Conservation (phyloP, 2,113 vertebrate species). For the Phyllopteryx taeniolatus region DNA sequence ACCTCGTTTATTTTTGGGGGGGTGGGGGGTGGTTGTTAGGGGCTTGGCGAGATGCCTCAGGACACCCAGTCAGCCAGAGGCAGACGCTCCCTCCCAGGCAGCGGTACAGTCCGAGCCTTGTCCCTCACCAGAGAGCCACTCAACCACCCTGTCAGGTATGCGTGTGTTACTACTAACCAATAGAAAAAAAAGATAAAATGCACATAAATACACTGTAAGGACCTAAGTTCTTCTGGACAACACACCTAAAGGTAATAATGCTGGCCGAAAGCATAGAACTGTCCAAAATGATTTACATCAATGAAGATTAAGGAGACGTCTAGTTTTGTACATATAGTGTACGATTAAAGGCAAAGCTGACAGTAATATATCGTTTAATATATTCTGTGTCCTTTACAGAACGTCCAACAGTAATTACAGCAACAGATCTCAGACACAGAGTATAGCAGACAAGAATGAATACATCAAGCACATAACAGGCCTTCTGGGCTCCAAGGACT, state of each 20-base stretch:
- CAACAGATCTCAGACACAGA: slow-evolving; percentile 71
- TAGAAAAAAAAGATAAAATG: background rate
- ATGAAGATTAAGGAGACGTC: background rate
- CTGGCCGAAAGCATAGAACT: background rate
- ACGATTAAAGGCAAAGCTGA: background rate
- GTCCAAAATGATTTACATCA: background rate
- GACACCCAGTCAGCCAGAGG: slow-evolving; percentile 85
- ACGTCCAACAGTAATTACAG: slow-evolving; percentile 65
- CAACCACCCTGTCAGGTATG: slow-evolving; percentile 75
- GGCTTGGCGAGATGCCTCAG: slow-evolving; percentile 84
- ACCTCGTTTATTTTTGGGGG: too few relatives aligned
- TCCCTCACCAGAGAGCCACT: slow-evolving; percentile 81
- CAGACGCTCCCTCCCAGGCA: slow-evolving; percentile 77
- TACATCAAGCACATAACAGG: slow-evolving; percentile 76
- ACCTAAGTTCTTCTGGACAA: background rate
- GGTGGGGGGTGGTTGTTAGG: slow-evolving; percentile 66
- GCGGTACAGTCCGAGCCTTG: slow-evolving; percentile 76
- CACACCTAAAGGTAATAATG: background rate
- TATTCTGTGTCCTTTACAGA: slow-evolving; percentile 57
- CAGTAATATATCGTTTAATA: background rate
- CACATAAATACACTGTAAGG: background rate
- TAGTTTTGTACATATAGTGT: background rate
- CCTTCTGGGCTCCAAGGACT: slow-evolving; percentile 82
- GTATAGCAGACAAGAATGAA: slow-evolving; percentile 79
- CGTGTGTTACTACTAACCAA: background rate